These are phyloP conservation scores for Perizoma affinitatum DNA, from an alignment of 2,888 invertebrate species.

Conservation along the genomic window DNA sequence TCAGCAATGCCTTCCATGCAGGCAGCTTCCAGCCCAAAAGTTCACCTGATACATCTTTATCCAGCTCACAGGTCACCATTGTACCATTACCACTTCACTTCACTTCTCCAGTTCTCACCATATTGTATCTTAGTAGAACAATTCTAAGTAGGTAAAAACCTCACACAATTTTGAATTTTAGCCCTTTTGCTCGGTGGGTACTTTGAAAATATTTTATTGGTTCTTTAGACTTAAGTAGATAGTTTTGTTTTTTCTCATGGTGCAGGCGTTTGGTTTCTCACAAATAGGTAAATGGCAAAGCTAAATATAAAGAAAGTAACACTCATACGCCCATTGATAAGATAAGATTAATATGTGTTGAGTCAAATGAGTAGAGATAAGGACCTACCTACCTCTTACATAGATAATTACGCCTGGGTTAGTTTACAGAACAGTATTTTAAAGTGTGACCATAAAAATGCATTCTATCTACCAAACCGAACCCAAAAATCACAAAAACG, in stretches of 20 bases:
- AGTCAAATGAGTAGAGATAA: constrained; percentile 57
- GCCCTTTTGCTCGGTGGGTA: constrained; percentile 2
- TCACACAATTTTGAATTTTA: constrained; percentile 2
- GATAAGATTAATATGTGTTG: constrained; percentile 68
- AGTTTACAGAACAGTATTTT: too few relatives aligned
- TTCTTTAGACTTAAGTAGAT: too few relatives aligned
- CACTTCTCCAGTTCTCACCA: too few relatives aligned
- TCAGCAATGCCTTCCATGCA: constrained; percentile 70
- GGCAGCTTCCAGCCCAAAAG: constrained; percentile 71
- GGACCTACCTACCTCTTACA: neutral
- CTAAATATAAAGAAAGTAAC: constrained; percentile 44
- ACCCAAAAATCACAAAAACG: too few relatives aligned
- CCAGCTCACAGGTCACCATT: constrained; percentile 77
- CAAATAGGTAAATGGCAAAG: constrained; percentile 2
- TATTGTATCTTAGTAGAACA: too few relatives aligned
- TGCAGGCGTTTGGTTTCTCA: constrained; percentile 18
- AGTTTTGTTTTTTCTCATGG: neutral
- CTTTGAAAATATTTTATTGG: neutral
- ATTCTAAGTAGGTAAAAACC: too few relatives aligned
- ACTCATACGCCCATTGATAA: constrained; percentile 68
- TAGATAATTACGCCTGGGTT: neutral
- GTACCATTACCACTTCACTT: constrained; percentile 24
- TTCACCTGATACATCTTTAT: constrained; percentile 70
- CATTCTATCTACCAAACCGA: too few relatives aligned
- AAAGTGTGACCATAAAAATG: too few relatives aligned